Conservation (phyloP, 2,888 invertebrate species). For the Dolichopus griseipennis region DNA sequence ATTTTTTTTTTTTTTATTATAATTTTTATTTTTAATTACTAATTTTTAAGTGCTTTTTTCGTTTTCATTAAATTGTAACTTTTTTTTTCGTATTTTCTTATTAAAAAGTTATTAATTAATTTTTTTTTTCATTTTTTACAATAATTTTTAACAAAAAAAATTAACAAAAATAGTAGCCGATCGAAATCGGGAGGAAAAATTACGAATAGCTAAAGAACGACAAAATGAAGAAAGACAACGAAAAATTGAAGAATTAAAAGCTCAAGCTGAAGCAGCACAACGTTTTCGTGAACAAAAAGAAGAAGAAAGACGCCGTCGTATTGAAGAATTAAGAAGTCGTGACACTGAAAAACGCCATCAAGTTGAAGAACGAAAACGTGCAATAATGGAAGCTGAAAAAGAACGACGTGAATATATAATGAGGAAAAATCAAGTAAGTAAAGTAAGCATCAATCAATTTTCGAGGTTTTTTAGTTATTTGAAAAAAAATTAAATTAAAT, state of each 20-base stretch:
- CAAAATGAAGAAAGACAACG: conserved; percentile 84
- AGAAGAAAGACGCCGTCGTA: conserved; percentile 68
- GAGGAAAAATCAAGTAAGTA: conserved; percentile 59
- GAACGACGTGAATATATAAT: conserved; percentile 79
- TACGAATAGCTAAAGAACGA: conserved; percentile 69
- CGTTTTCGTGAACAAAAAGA: conserved; percentile 83
- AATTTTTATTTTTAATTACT: no score
- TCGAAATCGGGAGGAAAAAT: conserved; percentile 55
- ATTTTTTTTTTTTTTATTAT: no score
- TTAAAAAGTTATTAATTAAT: no score
- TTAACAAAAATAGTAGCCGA: conserved; percentile 21
- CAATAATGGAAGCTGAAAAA: conserved; percentile 81
- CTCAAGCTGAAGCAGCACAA: conserved; percentile 81
- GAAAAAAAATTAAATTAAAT: no score
- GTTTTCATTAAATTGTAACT: no score
- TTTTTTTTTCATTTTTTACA: no score
- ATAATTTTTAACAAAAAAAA: no score
- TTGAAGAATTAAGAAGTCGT: conserved; percentile 70
- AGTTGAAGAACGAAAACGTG: conserved; percentile 81
- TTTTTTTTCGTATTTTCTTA: no score
- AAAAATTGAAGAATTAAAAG: conserved; percentile 80
- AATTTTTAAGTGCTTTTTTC: no score
- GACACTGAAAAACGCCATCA: conserved; percentile 62
- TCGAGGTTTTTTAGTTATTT: neutral
- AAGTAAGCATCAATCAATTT: neutral